phyloP scores from a whole-genome alignment of 2,113 vertebrate species.

The Larimichthys crocea region DNA sequence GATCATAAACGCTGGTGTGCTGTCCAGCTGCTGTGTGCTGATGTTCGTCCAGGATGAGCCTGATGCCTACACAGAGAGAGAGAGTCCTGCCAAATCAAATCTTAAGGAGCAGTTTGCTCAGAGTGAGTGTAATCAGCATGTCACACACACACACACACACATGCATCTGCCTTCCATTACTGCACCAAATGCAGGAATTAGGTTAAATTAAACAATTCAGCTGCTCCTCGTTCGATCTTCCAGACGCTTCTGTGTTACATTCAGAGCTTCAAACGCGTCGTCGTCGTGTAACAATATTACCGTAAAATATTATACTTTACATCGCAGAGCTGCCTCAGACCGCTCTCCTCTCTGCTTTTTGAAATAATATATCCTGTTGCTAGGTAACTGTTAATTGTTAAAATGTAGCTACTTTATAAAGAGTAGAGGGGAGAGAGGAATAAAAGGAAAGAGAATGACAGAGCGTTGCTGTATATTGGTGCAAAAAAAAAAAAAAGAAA shows the following conservation, averaged over 20 bases:
- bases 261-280: conserved; percentile 13
- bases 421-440: conserved; percentile 15
- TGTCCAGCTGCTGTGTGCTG: conserved; percentile 79
- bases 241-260: neutral
- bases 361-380: conserved; percentile 70
- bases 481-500: no score
- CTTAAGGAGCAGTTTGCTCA: conserved; percentile 30
- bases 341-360: conserved; percentile 3
- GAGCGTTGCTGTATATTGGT: neutral
- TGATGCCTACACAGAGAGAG: conserved; percentile 61
- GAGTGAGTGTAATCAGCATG: conserved; percentile 27
- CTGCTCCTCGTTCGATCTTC: conserved; percentile 3
- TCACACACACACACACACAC: conserved; percentile 8
- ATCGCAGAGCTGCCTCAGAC: conserved; percentile 4
- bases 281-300: neutral
- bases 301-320: conserved; percentile 10
- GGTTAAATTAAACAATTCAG: conserved; percentile 17
- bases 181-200: conserved; percentile 2
- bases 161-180: neutral
- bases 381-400: conserved; percentile 81
- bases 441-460: neutral
- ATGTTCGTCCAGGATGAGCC: conserved; percentile 82
- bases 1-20: conserved; percentile 80
- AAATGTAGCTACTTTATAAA: conserved; percentile 48
- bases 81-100: conserved; percentile 30